Conservation (phyloP, 2,888 invertebrate species). For the Drosophila infuscata region DNA sequence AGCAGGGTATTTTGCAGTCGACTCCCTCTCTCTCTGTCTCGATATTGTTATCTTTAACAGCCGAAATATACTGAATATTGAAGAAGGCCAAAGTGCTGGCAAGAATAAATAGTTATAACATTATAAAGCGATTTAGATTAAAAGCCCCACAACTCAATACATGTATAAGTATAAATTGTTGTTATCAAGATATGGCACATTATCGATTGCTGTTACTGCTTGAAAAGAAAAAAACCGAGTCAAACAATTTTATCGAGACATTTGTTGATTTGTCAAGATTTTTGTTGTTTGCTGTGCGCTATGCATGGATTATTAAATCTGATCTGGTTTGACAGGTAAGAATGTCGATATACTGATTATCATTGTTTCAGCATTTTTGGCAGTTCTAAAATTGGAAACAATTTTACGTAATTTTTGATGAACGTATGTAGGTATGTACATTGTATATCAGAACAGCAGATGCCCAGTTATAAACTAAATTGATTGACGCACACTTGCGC, state of each 20-base stretch:
- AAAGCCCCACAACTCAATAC: constrained; percentile 9
- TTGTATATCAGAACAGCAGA: constrained; percentile 26
- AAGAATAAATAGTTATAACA: constrained; percentile 33
- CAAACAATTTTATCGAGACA: constrained; percentile 17
- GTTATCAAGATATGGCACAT: constrained; percentile 42
- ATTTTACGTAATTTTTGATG: constrained; percentile 57
- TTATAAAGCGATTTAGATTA: constrained; percentile 61
- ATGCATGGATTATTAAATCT: constrained; percentile 2
- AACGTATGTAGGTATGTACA: constrained; percentile 9
- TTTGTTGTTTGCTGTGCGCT: constrained; percentile 21
- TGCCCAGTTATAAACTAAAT: constrained; percentile 43
- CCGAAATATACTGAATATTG: constrained; percentile 4
- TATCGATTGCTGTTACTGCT: constrained; percentile 53
- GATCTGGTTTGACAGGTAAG: constrained; percentile 18
- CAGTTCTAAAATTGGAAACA: constrained; percentile 23
- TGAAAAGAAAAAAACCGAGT: constrained; percentile 15
- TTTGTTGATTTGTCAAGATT: constrained; percentile 7
- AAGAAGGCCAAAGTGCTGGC: constrained; percentile 20
- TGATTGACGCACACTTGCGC: constrained; percentile 49
- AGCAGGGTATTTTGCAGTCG: neutral
- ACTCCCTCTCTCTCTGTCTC: constrained; percentile 1
- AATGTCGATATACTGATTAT: constrained; percentile 1
- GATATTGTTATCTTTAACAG: constrained; percentile 27
- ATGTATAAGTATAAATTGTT: constrained; percentile 18
- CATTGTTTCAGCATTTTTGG: constrained; percentile 9